Conservation (phyloP, 2,797 vertebrate species). For the Centropyge bicolor region DNA sequence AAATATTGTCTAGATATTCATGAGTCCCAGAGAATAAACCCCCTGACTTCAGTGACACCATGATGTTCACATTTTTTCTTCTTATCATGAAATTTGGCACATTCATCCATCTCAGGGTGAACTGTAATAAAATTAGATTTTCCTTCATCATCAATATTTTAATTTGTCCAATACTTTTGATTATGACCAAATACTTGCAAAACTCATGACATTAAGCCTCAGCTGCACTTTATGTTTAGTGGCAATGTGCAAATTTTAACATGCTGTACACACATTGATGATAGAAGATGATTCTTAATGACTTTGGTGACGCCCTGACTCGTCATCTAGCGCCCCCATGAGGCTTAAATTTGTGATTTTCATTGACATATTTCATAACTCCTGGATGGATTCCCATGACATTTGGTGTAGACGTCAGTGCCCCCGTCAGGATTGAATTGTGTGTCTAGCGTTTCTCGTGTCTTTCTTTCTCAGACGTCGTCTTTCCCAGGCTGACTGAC, state of each 20-base stretch:
- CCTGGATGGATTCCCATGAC: too few relatives aligned
- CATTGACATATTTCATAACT: too few relatives aligned
- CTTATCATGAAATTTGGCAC: too few relatives aligned
- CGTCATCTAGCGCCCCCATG: too few relatives aligned
- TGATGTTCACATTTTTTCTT: background rate
- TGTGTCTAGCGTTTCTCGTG: background rate
- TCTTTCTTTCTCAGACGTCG: constrained; percentile 61
- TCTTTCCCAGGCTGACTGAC: constrained; percentile 73
- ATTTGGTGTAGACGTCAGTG: too few relatives aligned
- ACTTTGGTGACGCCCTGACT: too few relatives aligned
- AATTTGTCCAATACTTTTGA: background rate
- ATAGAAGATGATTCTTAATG: too few relatives aligned
- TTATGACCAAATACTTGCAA: background rate
- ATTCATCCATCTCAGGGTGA: too few relatives aligned
- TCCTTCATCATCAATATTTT: too few relatives aligned
- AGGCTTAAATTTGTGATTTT: too few relatives aligned
- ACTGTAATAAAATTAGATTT: too few relatives aligned
- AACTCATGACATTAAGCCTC: background rate
- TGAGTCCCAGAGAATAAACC: background rate
- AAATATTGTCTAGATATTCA: background rate
- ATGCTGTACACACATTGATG: background rate
- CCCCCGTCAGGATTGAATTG: background rate
- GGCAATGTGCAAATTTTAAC: background rate
- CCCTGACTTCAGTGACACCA: background rate
- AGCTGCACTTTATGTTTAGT: background rate